Conservation (phyloP, 2,888 invertebrate species). For the Metacarcinus magister region DNA sequence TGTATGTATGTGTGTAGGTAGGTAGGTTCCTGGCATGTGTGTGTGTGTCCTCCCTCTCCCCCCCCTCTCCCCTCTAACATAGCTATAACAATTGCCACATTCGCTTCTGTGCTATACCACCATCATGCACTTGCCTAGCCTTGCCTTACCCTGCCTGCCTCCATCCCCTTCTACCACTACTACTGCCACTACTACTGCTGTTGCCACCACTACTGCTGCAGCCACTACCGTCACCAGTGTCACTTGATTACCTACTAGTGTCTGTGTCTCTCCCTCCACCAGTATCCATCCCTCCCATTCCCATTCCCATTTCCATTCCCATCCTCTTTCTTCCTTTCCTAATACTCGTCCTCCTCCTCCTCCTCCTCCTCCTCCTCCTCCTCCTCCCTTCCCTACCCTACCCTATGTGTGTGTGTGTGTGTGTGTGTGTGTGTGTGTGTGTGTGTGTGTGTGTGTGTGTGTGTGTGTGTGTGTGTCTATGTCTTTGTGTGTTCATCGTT, state of each 20-base stretch:
- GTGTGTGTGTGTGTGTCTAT: background rate
- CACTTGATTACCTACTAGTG: background rate
- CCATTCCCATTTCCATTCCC: background rate
- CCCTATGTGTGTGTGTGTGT: background rate
- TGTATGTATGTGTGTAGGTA: background rate
- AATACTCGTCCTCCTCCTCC: too few species aligned
- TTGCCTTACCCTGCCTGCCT: background rate
- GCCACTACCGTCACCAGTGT: background rate
- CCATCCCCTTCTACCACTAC: background rate
- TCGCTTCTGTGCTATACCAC: conserved; percentile 17
- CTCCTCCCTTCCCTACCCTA: background rate
- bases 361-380: too few species aligned
- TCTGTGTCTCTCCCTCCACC: background rate
- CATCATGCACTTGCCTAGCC: background rate
- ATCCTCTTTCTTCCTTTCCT: background rate
- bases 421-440: conserved; percentile 26
- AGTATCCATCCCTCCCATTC: background rate
- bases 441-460: conserved; percentile 26
- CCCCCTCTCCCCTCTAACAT: background rate
- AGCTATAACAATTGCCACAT: conserved; percentile 41
- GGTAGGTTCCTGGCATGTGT: background rate
- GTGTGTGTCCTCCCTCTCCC: background rate
- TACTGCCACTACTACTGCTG: background rate
- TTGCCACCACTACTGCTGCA: background rate
- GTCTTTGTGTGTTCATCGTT: background rate